Evolutionary conservation across 2,113 vertebrate species (phyloP), one percentile per base, ranked within the genome.

Genomic region (Motacilla alba): DNA sequence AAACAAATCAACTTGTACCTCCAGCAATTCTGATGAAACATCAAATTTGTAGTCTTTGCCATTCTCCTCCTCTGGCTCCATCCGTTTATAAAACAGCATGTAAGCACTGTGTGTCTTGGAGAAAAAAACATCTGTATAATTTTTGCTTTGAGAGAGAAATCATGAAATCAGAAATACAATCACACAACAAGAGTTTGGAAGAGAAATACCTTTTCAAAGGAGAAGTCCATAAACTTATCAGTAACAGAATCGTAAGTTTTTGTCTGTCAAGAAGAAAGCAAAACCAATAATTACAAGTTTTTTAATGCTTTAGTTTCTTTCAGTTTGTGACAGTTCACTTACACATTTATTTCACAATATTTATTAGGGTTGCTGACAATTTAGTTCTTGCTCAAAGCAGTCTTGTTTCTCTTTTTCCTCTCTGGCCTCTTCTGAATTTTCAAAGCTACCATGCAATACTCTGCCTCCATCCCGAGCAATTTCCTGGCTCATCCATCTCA

Each of bases 161-260:
- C 43, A 55, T 5, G 13, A 35, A 43, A 90, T n/a, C 78, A 76
- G 69, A 95, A 95, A 93, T 5, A 76, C 5, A 26, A 66, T 59
- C 64, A 94, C 8, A 55, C 21, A 85, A 27, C 15, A 76, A 77
- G 69, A 37, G 21, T 67, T 87, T 66, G 33, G 53, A 56, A 78
- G 39, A 96, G 56, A 77, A 96, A 93, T 98, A 99, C 99, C 99
- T 99, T 99, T 98, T 99, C 99, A 97, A 99, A 99, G 80, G 99
- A 99, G 97, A 99, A 99, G 96, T 99, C 99, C 99, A 99, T 99
- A 95, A 99, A 99, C 96, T 99, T 99, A 98, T 99, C 99, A 10
- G 99, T 99, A 83, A 99, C 99, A 12, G 99, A 99, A 98, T 99
- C 99, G 2, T 99, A 99, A 10, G 99, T 99, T 98, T 99, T 99